Percentiles rank a stretch among this genome's conserved stretches.
Evolutionary conservation across 2,113 vertebrate species (phyloP).

Genomic region (Trichechus manatus): DNA sequence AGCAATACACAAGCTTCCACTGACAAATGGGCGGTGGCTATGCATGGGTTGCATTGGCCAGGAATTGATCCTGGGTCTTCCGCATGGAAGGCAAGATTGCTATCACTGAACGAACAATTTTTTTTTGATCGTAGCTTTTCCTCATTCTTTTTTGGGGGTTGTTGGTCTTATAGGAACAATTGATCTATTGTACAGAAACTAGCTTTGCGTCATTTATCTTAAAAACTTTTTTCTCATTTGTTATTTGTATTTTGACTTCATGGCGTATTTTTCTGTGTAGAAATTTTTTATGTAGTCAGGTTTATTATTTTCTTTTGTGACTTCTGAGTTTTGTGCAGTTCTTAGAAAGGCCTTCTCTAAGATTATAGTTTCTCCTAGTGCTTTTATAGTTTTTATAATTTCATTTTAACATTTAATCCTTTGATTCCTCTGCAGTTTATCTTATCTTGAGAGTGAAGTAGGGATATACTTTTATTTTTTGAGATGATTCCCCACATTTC

Average conservation of each 20-base stretch:
- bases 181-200: background rate
- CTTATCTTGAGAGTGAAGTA: slow-evolving; percentile 4
- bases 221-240: background rate
- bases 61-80: background rate
- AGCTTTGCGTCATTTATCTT: slow-evolving; percentile 7
- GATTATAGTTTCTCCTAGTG: background rate
- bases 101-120: background rate
- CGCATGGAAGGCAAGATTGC: background rate
- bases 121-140: slow-evolving; percentile 20
- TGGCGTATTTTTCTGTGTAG: background rate
- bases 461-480: background rate
- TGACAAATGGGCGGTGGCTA: background rate
- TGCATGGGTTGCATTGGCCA: background rate
- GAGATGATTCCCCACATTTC: background rate
- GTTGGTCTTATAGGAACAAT: background rate
- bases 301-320: slow-evolving; percentile 23
- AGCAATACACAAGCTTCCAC: background rate
- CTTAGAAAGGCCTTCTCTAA: background rate
- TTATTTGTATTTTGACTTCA: slow-evolving; percentile 14
- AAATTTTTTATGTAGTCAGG: slow-evolving; percentile 2
- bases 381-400: slow-evolving; percentile 8
- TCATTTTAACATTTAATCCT: slow-evolving; percentile 27
- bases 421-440: background rate
- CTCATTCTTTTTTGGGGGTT: background rate
- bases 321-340: background rate